These are phyloP conservation scores for Pseudolaguvia tuberculata DNA, from an alignment of 2,113 vertebrate species.

Conservation along the genomic window DNA sequence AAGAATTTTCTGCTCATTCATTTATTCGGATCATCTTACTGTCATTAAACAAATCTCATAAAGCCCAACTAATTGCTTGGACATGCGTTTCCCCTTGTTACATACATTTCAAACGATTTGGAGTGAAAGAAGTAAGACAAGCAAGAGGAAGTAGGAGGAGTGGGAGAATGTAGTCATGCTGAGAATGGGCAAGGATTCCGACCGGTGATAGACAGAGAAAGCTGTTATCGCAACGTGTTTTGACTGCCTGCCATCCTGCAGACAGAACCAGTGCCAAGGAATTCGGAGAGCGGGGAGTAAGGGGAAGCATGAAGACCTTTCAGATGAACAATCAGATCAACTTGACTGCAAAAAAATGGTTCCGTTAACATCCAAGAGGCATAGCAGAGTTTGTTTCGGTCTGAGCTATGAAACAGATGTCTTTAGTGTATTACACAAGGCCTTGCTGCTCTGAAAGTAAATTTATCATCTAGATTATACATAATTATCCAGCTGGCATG, in stretches of 20 bases:
- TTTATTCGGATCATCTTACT: constrained; percentile 20
- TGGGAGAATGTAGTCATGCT: constrained; percentile 19
- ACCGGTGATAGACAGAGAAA: neutral
- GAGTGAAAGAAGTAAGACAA: constrained; percentile 4
- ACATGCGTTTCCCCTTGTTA: constrained; percentile 39
- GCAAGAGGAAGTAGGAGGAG: constrained; percentile 19
- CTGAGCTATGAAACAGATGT: constrained; percentile 31
- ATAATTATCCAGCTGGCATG: neutral
- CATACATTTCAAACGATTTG: constrained; percentile 30
- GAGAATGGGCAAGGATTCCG: constrained; percentile 1
- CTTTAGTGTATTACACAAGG: constrained; percentile 10
- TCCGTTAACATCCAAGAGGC: constrained; percentile 32
- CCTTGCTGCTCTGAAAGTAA: neutral
- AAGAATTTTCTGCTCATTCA: constrained; percentile 16
- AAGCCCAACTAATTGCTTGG: constrained; percentile 27
- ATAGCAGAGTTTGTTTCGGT: constrained; percentile 12
- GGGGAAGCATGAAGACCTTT: constrained; percentile 31
- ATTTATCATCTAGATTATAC: constrained; percentile 12
- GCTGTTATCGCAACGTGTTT: constrained; percentile 44
- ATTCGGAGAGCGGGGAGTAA: constrained; percentile 17
- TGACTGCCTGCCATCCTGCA: constrained; percentile 38
- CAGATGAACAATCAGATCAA: constrained; percentile 30
- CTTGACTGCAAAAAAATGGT: constrained; percentile 17
- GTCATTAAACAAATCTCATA: constrained; percentile 24
- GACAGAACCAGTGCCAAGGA: constrained; percentile 30